Conservation (phyloP, 2,113 vertebrate species). For the Ivindomyrus marchei region DNA sequence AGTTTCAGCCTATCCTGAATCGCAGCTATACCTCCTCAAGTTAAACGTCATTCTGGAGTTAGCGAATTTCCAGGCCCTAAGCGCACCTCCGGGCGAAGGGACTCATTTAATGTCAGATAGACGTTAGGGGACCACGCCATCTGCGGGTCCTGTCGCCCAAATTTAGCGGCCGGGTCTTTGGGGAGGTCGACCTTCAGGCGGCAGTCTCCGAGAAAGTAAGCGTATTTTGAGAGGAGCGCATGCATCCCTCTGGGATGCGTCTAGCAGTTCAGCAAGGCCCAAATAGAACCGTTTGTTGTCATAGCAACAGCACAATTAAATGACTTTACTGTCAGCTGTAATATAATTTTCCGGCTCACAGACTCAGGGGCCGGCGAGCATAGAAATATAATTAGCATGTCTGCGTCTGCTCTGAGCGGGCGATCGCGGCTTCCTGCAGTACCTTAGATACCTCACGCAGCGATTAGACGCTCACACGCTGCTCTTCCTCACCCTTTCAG, state of each 20-base stretch:
- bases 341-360: conserved; percentile 61
- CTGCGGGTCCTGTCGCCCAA: neutral
- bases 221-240: conserved; percentile 37
- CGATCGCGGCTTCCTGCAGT: conserved; percentile 31
- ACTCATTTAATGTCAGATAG: neutral
- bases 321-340: conserved; percentile 69
- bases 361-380: conserved; percentile 46
- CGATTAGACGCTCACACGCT: conserved; percentile 33
- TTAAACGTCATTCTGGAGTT: neutral
- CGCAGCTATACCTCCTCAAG: neutral
- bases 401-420: conserved; percentile 44
- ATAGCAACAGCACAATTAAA: conserved; percentile 73
- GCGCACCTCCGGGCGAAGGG: neutral
- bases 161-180: neutral
- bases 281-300: conserved; percentile 66
- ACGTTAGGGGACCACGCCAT: neutral
- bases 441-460: conserved; percentile 22
- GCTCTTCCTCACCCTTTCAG: neutral
- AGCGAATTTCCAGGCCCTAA: neutral
- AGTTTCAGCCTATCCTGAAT: neutral
- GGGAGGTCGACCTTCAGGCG: conserved; percentile 17
- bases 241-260: conserved; percentile 58
- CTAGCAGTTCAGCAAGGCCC: conserved; percentile 51
- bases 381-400: conserved; percentile 62
- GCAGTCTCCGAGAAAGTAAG: conserved; percentile 47